Evolutionary conservation across 2,888 invertebrate genomes (phyloP), one percentile per base, ranked within the genome.

Genomic region (Aplocera efformata): DNA sequence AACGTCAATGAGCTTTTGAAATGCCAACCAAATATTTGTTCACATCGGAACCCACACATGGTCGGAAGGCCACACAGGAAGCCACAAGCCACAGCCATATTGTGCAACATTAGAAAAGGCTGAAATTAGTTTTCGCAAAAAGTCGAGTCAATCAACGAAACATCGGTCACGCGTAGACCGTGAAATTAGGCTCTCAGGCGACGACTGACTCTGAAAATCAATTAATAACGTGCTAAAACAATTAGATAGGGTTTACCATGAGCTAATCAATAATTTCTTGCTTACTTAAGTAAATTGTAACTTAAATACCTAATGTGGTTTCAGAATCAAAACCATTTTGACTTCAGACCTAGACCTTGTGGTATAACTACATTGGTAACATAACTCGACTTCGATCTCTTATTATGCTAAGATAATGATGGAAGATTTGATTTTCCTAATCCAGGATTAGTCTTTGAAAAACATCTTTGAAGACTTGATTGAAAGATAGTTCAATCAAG

Each of bases 1-100:
- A 80, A 72, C 68, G 71, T 80, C 84, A 81, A 75, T 79, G 75
- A 78, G 72, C 67, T 76, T 79, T 82, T 75, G 67, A 76, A 84
- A 81, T 66, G 53, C 61, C 72, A 75, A 73, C 74, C 79, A 81
- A 85, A 86, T 83, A 82, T 85, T 81, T 79, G 72, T 67, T 60
- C 53, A 62, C 55, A 62, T 59, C 52, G 66, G 72, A 73, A 73
- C 76, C 77, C 81, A 80, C 83, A 81, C 81, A 76, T 77, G 74
- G 78, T 58, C 60, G 26, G 39, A 48, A 22, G 58, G 72, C 88
- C 86, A 85, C 86, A 86, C 88, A 88, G 72, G 79, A 68, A 58
- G 85, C 56, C 58, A 32, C 46, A 36, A 39, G 49, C 48, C 53
- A 60, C 65, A 58, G 52, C 60, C 71, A 63, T 62, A 70, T 72